Percentiles rank a stretch among this genome's conserved stretches.
These are phyloP conservation scores for Paratrypauchen microcephalus DNA, from an alignment of 2,797 vertebrate genomes.

Conservation along the genomic window DNA sequence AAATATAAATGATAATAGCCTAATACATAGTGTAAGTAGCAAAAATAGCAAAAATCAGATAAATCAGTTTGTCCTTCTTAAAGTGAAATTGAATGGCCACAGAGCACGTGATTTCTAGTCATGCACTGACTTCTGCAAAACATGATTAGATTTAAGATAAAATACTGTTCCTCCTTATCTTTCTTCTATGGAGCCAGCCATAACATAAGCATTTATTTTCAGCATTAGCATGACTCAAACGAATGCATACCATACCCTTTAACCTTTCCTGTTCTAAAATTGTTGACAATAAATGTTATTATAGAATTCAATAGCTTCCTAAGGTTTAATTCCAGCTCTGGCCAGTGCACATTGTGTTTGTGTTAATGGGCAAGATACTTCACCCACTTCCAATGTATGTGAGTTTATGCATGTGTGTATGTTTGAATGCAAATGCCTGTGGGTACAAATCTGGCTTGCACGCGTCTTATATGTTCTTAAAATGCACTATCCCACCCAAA, in stretches of 20 bases:
- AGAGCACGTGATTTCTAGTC: neutral
- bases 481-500: too few species aligned
- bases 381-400: too few species aligned
- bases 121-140: neutral
- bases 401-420: neutral
- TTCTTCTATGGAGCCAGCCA: neutral
- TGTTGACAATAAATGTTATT: too few species aligned
- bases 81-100: neutral
- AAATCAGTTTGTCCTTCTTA: neutral
- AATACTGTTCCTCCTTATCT: neutral
- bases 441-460: too few species aligned
- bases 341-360: too few species aligned
- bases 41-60: neutral
- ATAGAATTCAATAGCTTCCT: too few species aligned
- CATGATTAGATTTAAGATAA: conserved; percentile 7
- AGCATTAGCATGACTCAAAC: neutral
- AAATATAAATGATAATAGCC: too few species aligned
- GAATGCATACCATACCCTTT: neutral
- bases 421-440: neutral
- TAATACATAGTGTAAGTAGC: too few species aligned
- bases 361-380: too few species aligned
- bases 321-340: too few species aligned
- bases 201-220: neutral
- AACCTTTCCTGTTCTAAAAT: too few species aligned
- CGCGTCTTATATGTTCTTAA: too few species aligned